phyloP scores from a whole-genome alignment of 1,140 invertebrate genomes.

The Probaryconus sp. region DNA sequence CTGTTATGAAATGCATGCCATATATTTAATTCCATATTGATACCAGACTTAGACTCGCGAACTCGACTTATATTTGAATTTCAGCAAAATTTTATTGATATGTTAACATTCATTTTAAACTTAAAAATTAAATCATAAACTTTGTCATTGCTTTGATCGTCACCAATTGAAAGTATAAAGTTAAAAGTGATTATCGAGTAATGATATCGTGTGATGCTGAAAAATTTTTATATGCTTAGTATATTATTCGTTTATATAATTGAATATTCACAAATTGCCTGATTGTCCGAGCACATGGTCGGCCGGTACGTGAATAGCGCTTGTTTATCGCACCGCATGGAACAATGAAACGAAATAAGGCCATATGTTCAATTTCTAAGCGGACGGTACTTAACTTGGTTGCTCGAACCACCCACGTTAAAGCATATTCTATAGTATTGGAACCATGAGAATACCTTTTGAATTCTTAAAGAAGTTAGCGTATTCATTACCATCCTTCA shows the following conservation, averaged over 20 bases:
- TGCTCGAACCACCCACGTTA: slow-evolving; percentile 50
- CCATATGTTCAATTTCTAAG: slow-evolving; percentile 61
- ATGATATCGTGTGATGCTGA: slow-evolving; percentile 30
- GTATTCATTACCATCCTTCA: background rate
- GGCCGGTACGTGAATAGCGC: slow-evolving; percentile 66
- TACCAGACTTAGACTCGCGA: too few relatives aligned
- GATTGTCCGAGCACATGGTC: slow-evolving; percentile 74
- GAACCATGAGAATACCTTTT: slow-evolving; percentile 3
- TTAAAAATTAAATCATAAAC: too few relatives aligned
- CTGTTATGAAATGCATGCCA: too few relatives aligned
- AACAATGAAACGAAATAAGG: slow-evolving; percentile 65
- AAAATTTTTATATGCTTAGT: slow-evolving; percentile 45
- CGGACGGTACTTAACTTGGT: slow-evolving; percentile 56
- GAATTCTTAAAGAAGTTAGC: slow-evolving; percentile 2
- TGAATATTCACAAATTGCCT: slow-evolving; percentile 77
- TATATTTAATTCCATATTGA: too few relatives aligned
- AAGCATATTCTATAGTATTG: slow-evolving; percentile 38
- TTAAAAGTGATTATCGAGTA: slow-evolving; percentile 20
- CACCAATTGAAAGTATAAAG: background rate
- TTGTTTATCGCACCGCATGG: slow-evolving; percentile 60
- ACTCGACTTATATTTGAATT: too few relatives aligned
- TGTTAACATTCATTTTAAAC: too few relatives aligned
- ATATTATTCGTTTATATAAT: slow-evolving; percentile 75
- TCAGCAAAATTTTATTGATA: too few relatives aligned
- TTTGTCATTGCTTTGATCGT: too few relatives aligned